These are phyloP conservation scores for Melanotaenia pygmaea DNA, from an alignment of 2,797 vertebrate genomes.

Conservation along the genomic window DNA sequence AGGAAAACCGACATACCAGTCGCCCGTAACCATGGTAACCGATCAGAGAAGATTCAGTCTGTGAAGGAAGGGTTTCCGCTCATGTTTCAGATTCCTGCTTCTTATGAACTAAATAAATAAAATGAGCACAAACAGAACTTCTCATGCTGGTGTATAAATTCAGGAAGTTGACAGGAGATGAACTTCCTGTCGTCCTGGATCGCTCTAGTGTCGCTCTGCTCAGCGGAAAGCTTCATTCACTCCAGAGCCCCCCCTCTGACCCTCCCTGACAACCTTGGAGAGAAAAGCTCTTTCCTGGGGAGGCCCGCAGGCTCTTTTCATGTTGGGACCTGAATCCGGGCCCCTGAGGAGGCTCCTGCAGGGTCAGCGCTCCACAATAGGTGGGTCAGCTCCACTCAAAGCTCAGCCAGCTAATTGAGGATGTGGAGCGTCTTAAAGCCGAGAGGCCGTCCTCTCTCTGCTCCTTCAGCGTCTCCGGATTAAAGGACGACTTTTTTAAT, in stretches of 20 bases:
- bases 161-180: no score
- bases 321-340: slow-evolving; percentile 32
- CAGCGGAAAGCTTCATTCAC: no score
- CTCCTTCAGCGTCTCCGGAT: background rate
- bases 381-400: slow-evolving; percentile 41
- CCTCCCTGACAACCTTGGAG: background rate
- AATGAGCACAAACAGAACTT: no score
- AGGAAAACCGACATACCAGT: no score
- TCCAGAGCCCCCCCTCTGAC: no score
- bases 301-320: slow-evolving; percentile 44
- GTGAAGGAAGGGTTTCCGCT: no score
- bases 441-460: no score
- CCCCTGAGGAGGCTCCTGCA: slow-evolving; percentile 23
- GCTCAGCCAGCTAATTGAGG: slow-evolving; percentile 47
- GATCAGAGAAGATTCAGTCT: no score
- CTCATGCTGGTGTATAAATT: background rate
- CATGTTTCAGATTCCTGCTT: no score
- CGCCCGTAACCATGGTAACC: no score
- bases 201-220: no score
- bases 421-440: background rate
- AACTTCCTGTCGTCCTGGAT: background rate
- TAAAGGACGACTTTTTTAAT: slow-evolving; percentile 12
- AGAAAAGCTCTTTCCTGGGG: slow-evolving; percentile 34
- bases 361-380: slow-evolving; percentile 51
- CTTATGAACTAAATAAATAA: no score